Percentiles rank a stretch among this genome's conserved stretches.
phyloP scores from a whole-genome alignment of 2,797 vertebrate species.

The Anomalospiza imberbis region DNA sequence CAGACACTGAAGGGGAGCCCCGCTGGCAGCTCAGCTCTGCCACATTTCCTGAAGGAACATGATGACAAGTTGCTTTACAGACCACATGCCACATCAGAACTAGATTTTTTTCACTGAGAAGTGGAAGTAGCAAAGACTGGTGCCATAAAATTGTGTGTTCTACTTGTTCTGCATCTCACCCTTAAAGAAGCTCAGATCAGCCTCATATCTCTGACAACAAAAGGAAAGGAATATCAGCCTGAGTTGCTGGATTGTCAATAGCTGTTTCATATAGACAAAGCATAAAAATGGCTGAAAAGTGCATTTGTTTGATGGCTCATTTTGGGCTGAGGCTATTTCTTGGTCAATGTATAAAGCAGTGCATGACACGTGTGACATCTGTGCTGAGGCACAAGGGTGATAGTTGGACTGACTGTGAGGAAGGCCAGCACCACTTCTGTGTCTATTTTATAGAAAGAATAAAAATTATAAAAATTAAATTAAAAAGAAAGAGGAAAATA shows the following conservation, averaged over 20 bases:
- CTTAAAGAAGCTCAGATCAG: neutral
- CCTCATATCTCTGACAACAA: neutral
- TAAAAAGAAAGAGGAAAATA: neutral
- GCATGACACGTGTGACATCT: fast-evolving
- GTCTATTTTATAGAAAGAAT: neutral
- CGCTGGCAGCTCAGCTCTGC: neutral
- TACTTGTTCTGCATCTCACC: fast-evolving
- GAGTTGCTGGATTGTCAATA: neutral
- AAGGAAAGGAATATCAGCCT: neutral
- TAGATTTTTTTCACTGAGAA: neutral
- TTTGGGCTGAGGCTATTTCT: neutral
- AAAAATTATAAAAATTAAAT: neutral
- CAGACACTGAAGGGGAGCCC: neutral
- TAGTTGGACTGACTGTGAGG: neutral
- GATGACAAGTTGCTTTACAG: neutral
- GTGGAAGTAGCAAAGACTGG: neutral
- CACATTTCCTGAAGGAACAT: neutral
- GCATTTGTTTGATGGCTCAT: neutral
- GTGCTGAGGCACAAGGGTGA: fast-evolving
- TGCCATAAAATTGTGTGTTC: neutral
- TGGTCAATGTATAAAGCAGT: neutral
- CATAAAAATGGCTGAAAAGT: neutral
- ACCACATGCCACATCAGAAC: neutral
- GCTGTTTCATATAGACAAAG: neutral
- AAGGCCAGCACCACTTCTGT: neutral